Evolutionary conservation across 2,888 invertebrate species (phyloP), one percentile per base, ranked within the genome.

Genomic region (Eueremaeus valkanovi): DNA sequence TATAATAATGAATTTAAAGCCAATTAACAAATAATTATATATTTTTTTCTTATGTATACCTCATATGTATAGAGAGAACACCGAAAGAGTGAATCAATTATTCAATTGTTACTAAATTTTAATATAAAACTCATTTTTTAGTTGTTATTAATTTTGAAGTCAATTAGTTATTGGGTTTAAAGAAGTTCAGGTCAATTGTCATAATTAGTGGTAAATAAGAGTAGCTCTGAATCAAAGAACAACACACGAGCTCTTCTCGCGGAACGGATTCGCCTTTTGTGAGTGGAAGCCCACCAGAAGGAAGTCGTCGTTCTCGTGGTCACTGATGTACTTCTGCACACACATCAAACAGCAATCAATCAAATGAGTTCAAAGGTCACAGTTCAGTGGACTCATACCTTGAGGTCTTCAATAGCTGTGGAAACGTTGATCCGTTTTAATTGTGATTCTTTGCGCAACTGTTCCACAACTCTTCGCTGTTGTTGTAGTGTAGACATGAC

Each of bases 191-290:
- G 70, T 33, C 9, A 70, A n/a, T 33, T 2, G 9, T 51, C 1
- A 2, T 8, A 51, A 24, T 27, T n/a, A 27, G 13, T 24, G 29
- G 49, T 27, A 36, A 58, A 58, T n/a, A n/a, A n/a, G n/a, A n/a
- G n/a, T n/a, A n/a, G n/a, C n/a, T 27, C 13, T 29, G 33, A 42
- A 76, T 78, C 75, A 78, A 36, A 94, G 87, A 81, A 94, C 86
- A 81, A 88, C 88, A 86, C 95, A 95, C 77, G 92, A 90, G 83
- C 91, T 92, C 86, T 95, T 95, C 85, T 95, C 95, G 79, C 94
- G 89, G 87, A 94, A 96, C 36, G 96, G 96, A 85, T 96, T 96
- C 21, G 93, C 92, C 83, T 94, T 93, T 83, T 95, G 95, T 80
- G 92, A 93, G 78, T 93, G 91, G 84, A 96, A 96, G 45, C 96